Evolutionary conservation across 2,797 vertebrate genomes (phyloP), one percentile per base, ranked within the genome.

Genomic region (Amazona ochrocephala): DNA sequence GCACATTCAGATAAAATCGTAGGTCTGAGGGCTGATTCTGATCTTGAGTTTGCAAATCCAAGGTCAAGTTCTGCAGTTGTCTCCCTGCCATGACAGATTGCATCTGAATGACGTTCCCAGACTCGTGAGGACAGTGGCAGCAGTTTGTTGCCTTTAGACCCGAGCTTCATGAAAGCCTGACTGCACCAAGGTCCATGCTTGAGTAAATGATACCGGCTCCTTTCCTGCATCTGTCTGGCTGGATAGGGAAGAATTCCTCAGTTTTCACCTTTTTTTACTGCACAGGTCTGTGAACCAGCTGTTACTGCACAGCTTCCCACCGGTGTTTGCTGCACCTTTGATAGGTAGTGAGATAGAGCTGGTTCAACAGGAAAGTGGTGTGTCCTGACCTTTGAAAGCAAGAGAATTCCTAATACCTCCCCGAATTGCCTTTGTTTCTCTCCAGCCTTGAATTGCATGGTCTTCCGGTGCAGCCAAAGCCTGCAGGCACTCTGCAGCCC

Each of bases 21-120:
- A 6, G 8, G 1, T 37, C 44, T 12, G 65, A 66, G 66, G 80
- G n/a, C 44, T 15, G 34, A 27, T 66, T 45, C 47, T 16, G 50
- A 34, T 45, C 83, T 45, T 22, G n/a, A 70, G 32, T 47, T 92
- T 84, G 77, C 30, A 47, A 41, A 87, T 24, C 51, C 44, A 51
- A 48, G n/a, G 51, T 4, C 1, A 1, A 26, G 9, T 30, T n/a
- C 21, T 10, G 32, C 26, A 41, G 34, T 3, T 0, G 20, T 62
- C 22, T 72, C 47, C 37, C 34, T 4, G 1, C 41, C 2, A 1
- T 47, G 45, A 39, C 1, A 73, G 44, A 41, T 7, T 21, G 29
- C 21, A n/a, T 37, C 22, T 6, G 61, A 39, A 34, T 56, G 72
- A 74, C 7, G n/a, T 77, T 54, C 44, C 21, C 1, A 2, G 51